phyloP scores from a whole-genome alignment of 2,888 invertebrate species.

The Ommatoiulus sabulosus region DNA sequence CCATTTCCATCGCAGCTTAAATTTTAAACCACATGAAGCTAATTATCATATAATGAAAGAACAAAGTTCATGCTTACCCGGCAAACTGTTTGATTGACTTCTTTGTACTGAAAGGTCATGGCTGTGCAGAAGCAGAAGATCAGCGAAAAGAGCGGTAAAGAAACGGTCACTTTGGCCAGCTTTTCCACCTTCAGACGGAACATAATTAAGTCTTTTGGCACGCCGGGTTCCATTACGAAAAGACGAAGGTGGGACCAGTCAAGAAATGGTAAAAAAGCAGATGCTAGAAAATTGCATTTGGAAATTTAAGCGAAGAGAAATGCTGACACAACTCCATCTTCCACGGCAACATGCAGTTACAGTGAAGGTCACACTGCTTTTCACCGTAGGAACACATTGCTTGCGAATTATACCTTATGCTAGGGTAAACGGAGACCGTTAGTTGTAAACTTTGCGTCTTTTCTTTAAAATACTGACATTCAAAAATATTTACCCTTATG shows the following conservation, averaged over 20 bases:
- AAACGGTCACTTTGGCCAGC: slow-evolving; percentile 84
- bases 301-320: slow-evolving; percentile 16
- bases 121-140: slow-evolving; percentile 89
- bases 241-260: slow-evolving; percentile 1
- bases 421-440: neutral
- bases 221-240: slow-evolving; percentile 46
- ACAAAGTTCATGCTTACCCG: slow-evolving; percentile 75
- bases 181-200: slow-evolving; percentile 68
- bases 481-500: too few species aligned
- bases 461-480: too few species aligned
- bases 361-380: neutral
- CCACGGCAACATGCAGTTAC: neutral
- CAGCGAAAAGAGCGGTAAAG: slow-evolving; percentile 86
- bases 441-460: too few species aligned
- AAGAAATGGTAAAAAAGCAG: neutral
- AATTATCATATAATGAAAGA: neutral
- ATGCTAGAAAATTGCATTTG: slow-evolving; percentile 40
- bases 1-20: neutral
- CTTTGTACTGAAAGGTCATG: slow-evolving; percentile 90
- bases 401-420: neutral
- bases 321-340: slow-evolving; percentile 17
- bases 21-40: neutral
- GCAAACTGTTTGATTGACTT: slow-evolving; percentile 95
- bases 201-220: slow-evolving; percentile 61
- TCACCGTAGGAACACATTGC: neutral